Base-by-base conservation (phyloP, 2,113 vertebrate genomes). In the Phyllopteryx taeniolatus region DNA sequence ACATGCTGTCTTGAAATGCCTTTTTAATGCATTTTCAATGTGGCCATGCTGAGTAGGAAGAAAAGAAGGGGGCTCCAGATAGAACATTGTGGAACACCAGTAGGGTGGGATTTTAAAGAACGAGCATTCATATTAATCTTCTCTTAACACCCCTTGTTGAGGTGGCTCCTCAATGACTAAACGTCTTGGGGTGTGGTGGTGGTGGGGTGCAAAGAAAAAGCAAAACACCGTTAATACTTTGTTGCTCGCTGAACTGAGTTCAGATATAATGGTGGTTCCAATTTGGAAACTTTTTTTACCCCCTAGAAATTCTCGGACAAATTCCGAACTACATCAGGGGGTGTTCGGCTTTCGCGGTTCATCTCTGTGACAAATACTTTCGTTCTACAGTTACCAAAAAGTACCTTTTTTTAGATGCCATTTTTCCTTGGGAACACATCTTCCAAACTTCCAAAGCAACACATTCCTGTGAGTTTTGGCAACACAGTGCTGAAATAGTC, bases 361-460 rank as follows among this genome's bases (percentile, higher is more conserved):
- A 2, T 46, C n/a, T 46, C n/a, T 47, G 13, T 66, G n/a, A 66
- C 13, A 9, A 17, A 27, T 47, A 66, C 14, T 66, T 27, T 8
- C 6, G 11, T 15, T 63, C 11, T n/a, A 44, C n/a, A 47, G 44
- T 47, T n/a, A 49, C 22, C 43, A 31, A 47, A 65, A 47, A 47
- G 44, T 27, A 31, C 44, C 10, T 61, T 61, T 35, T 35, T 63
- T 19, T 35, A 31, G 7, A 46, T 14, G 44, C n/a, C 64, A 12
- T 27, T 66, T 66, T 66, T 47, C 64, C 64, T 47, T 47, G 64
- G 64, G 31, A 66, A 66, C 64, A 66, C 64, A 47, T 47, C 64
- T 47, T 47, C 64, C 44, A 47, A 66, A 49, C 64, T 47, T 66
- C 13, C 27, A 66, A 66, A 66, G 64, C 64, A 66, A 47, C 64